Evolutionary conservation across 2,113 vertebrate genomes (phyloP).

Genomic region (Ifrita kowaldi): DNA sequence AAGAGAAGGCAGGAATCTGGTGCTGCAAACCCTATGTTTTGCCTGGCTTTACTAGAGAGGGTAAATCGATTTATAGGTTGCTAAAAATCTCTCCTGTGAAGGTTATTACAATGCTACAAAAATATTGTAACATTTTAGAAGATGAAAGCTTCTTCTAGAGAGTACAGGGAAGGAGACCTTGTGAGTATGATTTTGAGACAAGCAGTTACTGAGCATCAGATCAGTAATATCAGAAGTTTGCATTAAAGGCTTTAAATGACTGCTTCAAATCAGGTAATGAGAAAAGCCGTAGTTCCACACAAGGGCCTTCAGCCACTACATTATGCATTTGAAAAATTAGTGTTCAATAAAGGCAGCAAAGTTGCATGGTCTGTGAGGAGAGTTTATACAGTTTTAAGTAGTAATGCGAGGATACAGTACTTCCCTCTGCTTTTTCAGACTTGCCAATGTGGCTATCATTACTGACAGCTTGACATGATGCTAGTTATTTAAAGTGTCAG

Average conservation of each 20-base stretch:
- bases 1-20: background rate
- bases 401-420: background rate
- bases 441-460: constrained; percentile 61
- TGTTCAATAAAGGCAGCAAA: background rate
- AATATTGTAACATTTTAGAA: background rate
- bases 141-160: background rate
- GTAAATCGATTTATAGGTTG: background rate
- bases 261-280: background rate
- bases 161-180: background rate
- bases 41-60: background rate
- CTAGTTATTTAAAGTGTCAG: constrained; percentile 72
- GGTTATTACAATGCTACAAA: background rate
- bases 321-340: background rate
- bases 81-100: background rate
- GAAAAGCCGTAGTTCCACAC: background rate
- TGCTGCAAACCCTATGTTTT: background rate
- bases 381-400: constrained; percentile 37
- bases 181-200: background rate
- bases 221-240: background rate
- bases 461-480: constrained; percentile 66
- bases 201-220: background rate
- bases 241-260: background rate
- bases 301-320: background rate
- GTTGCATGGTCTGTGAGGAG: background rate
- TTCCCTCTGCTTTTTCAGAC: constrained; percentile 41